These are phyloP conservation scores for Cryptotermes secundus DNA, from an alignment of 1,140 invertebrate genomes.

Conservation along the genomic window DNA sequence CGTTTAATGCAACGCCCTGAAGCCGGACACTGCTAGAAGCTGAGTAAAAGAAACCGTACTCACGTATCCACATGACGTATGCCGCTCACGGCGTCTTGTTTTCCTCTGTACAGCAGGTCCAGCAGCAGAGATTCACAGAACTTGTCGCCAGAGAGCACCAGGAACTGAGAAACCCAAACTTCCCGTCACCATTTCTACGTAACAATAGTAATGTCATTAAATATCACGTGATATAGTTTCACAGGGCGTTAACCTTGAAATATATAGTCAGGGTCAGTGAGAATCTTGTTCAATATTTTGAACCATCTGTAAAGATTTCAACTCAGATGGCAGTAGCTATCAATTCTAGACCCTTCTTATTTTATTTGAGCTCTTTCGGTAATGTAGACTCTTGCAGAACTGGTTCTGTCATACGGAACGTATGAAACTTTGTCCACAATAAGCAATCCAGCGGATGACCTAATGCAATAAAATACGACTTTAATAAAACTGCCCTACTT, in stretches of 20 bases:
- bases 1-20: no score
- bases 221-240: not conserved
- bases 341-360: not conserved
- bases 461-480: no score
- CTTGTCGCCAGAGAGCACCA: not conserved
- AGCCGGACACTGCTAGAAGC: no score
- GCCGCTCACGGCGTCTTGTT: not conserved
- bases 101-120: not conserved
- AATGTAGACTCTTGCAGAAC: not conserved
- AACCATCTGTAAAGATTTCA: not conserved
- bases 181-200: not conserved
- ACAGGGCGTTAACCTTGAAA: not conserved
- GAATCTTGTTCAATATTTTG: not conserved
- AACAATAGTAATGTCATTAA: not conserved
- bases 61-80: not conserved
- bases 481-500: no score
- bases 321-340: not conserved
- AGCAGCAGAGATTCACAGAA: not conserved
- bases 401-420: not conserved
- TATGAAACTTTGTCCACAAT: no score
- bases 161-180: not conserved
- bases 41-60: not conserved
- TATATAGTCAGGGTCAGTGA: not conserved
- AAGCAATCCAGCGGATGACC: no score
- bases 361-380: not conserved